Percentiles rank a stretch among this genome's conserved stretches.
phyloP scores from a whole-genome alignment of 2,797 vertebrate genomes.

The Hephaestus fuliginosus region DNA sequence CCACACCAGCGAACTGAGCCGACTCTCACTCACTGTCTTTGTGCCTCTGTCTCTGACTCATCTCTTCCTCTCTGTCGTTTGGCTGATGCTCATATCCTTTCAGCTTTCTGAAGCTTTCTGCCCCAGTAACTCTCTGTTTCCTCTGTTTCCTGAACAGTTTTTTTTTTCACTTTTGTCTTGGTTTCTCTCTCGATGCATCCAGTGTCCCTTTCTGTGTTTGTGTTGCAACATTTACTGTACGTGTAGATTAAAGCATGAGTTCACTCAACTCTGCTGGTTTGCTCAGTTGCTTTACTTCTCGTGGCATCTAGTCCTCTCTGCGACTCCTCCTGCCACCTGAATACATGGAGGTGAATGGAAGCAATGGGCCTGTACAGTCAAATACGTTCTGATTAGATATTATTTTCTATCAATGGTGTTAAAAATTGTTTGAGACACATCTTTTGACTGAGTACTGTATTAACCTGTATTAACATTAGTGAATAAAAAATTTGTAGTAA shows the following conservation, averaged over 20 bases:
- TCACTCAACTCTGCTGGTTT: neutral
- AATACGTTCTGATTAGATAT: no score
- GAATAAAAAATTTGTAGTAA: no score
- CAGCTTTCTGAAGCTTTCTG: neutral
- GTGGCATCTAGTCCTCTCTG: no score
- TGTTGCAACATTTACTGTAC: neutral
- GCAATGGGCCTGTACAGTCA: no score
- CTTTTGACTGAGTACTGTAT: no score
- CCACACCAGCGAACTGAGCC: slow-evolving; percentile 52
- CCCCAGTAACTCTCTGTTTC: slow-evolving; percentile 48
- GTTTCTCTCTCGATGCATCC: neutral
- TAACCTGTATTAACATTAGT: no score
- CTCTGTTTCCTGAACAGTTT: slow-evolving; percentile 42
- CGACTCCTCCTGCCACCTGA: neutral
- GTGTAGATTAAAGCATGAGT: neutral
- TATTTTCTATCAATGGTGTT: no score
- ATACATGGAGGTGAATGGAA: neutral
- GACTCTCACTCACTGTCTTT: slow-evolving; percentile 52
- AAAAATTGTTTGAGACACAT: no score
- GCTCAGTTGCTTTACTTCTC: neutral
- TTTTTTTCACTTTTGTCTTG: neutral
- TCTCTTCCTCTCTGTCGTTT: slow-evolving; percentile 59
- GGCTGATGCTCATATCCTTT: slow-evolving; percentile 12
- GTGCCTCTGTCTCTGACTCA: slow-evolving; percentile 62
- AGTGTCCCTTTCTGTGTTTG: neutral